Conservation (phyloP, 2,113 vertebrate genomes). For the Sorex araneus region DNA sequence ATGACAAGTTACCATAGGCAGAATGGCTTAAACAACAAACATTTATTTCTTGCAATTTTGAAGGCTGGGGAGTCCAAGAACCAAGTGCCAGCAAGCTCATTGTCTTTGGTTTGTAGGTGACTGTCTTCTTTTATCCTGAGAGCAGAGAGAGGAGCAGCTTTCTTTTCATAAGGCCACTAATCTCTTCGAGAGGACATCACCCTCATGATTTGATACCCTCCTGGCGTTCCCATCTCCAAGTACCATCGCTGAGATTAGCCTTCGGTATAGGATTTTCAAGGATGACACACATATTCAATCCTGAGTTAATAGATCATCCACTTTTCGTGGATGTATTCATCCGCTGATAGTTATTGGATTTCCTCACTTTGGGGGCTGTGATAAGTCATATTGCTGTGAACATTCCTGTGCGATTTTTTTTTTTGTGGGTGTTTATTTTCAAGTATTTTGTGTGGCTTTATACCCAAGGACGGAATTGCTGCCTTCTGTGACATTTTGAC, state of each 20-base stretch:
- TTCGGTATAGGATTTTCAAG: not conserved
- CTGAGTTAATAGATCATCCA: not conserved
- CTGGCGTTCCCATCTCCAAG: not conserved
- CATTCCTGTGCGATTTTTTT: constrained; percentile 21
- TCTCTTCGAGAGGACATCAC: not conserved
- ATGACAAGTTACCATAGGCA: not conserved
- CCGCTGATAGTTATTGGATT: not conserved
- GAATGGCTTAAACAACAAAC: not conserved
- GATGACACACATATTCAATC: not conserved
- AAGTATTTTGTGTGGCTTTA: not conserved
- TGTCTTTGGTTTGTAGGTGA: not conserved
- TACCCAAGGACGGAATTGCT: not conserved
- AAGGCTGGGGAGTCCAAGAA: not conserved
- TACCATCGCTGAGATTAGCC: not conserved
- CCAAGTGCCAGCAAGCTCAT: not conserved
- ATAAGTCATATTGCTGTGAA: constrained; percentile 13
- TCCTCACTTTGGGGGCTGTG: not conserved
- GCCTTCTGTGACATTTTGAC: not conserved
- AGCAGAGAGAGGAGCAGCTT: not conserved
- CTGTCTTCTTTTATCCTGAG: not conserved
- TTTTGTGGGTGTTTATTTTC: not conserved
- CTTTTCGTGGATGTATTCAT: constrained; percentile 39
- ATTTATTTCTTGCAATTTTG: constrained; percentile 2
- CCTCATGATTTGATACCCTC: not conserved
- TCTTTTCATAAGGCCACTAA: not conserved